A percentile compares a stretch with the other conserved stretches of the same genome.
Conservation (phyloP, 2,113 vertebrate genomes). For the Ramphastos sulfuratus region DNA sequence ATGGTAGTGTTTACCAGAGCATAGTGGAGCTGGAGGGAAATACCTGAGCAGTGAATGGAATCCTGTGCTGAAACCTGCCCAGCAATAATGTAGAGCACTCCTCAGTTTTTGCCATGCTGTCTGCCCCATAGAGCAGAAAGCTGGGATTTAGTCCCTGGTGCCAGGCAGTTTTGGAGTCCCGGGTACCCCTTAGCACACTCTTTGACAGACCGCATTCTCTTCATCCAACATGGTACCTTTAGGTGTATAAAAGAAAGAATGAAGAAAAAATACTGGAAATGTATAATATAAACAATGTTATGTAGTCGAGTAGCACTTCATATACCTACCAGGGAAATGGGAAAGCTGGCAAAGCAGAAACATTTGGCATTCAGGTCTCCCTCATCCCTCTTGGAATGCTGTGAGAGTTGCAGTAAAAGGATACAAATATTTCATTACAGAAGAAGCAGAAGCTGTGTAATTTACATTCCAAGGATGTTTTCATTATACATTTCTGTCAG, state of each 20-base stretch:
- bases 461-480: background rate
- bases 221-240: background rate
- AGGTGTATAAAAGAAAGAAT: background rate
- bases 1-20: background rate
- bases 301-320: background rate
- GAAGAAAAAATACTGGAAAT: background rate
- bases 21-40: background rate
- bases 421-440: background rate
- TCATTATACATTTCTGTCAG: background rate
- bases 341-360: background rate
- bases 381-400: background rate
- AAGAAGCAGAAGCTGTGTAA: background rate
- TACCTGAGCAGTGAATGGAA: background rate
- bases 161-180: background rate
- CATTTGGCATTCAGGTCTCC: background rate
- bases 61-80: background rate
- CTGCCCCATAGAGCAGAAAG: background rate
- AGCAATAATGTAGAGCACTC: background rate
- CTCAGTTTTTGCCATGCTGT: background rate
- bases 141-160: background rate
- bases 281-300: background rate
- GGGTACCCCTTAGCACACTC: background rate
- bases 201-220: background rate
- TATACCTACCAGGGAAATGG: background rate
- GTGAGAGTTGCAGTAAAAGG: background rate